Evolutionary conservation across 2,888 invertebrate species (phyloP), one percentile per base, ranked within the genome.

Genomic region (Mylabris sibirica): DNA sequence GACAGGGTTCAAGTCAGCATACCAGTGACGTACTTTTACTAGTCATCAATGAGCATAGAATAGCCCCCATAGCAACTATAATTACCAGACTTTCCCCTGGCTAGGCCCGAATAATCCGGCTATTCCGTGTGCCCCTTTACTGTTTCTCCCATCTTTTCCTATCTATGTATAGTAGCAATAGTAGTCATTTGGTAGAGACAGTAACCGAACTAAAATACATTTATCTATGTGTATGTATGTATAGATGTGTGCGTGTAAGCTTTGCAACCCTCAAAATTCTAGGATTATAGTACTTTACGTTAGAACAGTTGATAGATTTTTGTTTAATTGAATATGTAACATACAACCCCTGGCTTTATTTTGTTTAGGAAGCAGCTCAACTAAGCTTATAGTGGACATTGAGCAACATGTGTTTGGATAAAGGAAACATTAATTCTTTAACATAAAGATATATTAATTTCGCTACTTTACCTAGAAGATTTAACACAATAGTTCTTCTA

Each of bases 241-340:
- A n/a, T n/a, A n/a, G n/a, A n/a, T n/a, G 17, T 44, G n/a, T 8
- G 44, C n/a, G 75, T 49, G 4, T 9, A 76, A 75, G 78, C 80
- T 79, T 80, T 74, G 75, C 73, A 74, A 76, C 78, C 78, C 79
- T 78, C 24, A 24, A 53, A 75, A 73, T 70, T 75, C 73, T 71
- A 75, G 84, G 84, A 84, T 85, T 85, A 85, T 80, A 82, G 82
- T 83, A 82, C 84, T 84, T 82, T 85, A 82, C 81, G 82, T 83
- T 84, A 84, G 83, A 85, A 79, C 84, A 85, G 85, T 85, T 85
- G 87, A 89, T 88, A 87, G 87, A 88, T 89, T 89, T 88, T 89
- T 89, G 89, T 89, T 89, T 90, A 90, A 90, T 90, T 90, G 90
- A 90, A 90, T 90, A 90, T 89, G 89, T 89, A 90, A 89, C 87